Base-by-base conservation (phyloP, 2,797 vertebrate genomes). In the Neoniphon sammara region DNA sequence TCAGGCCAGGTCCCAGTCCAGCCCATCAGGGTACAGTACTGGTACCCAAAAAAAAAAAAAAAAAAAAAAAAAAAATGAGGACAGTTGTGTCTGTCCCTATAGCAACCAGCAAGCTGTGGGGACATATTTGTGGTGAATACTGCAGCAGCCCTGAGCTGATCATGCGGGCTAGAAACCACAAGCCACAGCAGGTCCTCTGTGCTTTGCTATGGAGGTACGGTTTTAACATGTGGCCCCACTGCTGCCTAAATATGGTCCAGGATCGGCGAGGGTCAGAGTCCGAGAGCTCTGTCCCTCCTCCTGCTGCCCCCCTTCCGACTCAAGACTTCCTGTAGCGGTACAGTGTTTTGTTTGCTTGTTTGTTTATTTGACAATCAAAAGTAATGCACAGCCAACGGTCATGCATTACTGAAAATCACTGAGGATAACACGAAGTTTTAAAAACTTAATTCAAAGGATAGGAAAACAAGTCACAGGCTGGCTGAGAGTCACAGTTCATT, bases 1-100 rank as follows among this genome's bases (percentile, higher is more conserved):
- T 39, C 3, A 1, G 65, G 74, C 66, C 81, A 70, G 75, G 72
- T 83, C 80, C 71, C 67, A 70, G 70, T 64, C 15, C 71, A 74
- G 77, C 62, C 65, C 63, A 68, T 79, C 56, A 46, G 70, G 65
- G 21, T 57, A 86, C 59, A 61, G 62, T 42, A 75, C 62, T 67
- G 73, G 72, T 80, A 84, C 79, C 76, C 54, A 78, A 63, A 76
- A 79, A 71, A 76, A 78, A 61, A 60, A 49, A 66, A 84, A n/a
- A n/a, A n/a, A n/a, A n/a, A n/a, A n/a, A n/a, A n/a, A n/a, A n/a
- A n/a, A n/a, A n/a, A n/a, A 69, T 42, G 82, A 7, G 66, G 77
- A 86, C 72, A 74, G 87, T 91, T 91, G 82, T 92, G 90, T 93
- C 89, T 89, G 81, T 89, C 73, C 50, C 89, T 71, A 89, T 85